Base-by-base conservation (phyloP, 2,113 vertebrate species). In the Penelope pileata region DNA sequence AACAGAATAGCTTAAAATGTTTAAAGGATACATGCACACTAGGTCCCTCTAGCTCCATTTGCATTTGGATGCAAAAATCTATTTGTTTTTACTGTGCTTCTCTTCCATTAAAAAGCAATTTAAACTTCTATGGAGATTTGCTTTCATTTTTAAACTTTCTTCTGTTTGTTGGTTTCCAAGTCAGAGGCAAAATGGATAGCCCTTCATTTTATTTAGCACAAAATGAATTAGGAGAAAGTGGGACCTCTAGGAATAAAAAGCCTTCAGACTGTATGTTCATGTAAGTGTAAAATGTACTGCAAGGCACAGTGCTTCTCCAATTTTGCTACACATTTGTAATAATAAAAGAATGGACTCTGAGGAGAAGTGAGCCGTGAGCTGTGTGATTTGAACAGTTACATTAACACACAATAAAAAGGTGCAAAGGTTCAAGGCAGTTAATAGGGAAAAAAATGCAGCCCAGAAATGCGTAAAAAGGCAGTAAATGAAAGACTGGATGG, bases 251-350 rank as follows among this genome's bases (percentile, higher is more conserved):
- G 81, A 95, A 93, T 75, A 88, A 96, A 86, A 84, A 17, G 6
- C 16, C 64, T 90, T 81, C 73, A 32, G 54, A 63, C 75, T 87
- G 8, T 67, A 72, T 67, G 62, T 79, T 94, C 91, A 84, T 58
- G 53, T 86, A 83, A 91, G 77, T 96, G 86, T 88, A 94, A 94
- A 96, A 87, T 29, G 8, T 76, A 93, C 67, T 84, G 77, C 88
- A 82, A 79, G 72, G 77, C 80, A 95, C 70, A 94, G 42, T 96
- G 86, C 80, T 88, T 91, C 85, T 91, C 73, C 88, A 85, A 70
- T 91, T 93, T 83, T 17, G 2, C 59, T 84, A 38, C 43, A 53
- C 26, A 68, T 93, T 87, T 81, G 30, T 90, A 90, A 90, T 75
- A 91, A 68, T 72, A 82, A 93, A 94, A 91, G 84, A 66, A 22